A percentile compares a stretch with the other conserved stretches of the same genome.
Evolutionary conservation across 1,140 invertebrate genomes (phyloP).

Genomic region (Anadara kagoshimensis): DNA sequence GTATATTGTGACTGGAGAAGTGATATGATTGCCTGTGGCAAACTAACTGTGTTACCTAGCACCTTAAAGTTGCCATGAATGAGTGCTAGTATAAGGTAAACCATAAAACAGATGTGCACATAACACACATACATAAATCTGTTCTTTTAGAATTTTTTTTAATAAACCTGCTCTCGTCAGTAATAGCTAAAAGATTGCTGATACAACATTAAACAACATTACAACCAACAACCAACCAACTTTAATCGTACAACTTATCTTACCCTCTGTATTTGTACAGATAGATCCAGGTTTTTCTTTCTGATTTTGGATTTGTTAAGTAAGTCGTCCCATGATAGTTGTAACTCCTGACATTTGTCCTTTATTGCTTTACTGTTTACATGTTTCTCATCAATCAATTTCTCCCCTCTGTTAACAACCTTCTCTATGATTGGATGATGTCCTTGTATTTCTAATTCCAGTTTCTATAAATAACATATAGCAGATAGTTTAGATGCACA

Average conservation of each 20-base stretch:
- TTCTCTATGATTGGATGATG: constrained; percentile 97
- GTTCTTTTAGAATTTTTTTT: no score
- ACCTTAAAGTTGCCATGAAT: no score
- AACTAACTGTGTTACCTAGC: no score
- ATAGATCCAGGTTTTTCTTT: constrained; percentile 86
- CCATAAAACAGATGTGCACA: no score
- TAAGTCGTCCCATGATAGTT: constrained; percentile 89
- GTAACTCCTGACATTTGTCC: constrained; percentile 81
- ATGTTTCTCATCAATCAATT: constrained; percentile 94
- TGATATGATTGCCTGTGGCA: no score
- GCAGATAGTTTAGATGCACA: not conserved
- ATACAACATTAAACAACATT: no score
- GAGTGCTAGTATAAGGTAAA: no score
- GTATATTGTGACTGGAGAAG: no score
- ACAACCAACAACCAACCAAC: no score
- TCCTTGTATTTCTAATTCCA: constrained; percentile 81
- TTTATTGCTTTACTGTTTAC: constrained; percentile 95
- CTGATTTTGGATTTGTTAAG: constrained; percentile 83
- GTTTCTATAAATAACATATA: constrained; percentile 84
- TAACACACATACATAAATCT: no score
- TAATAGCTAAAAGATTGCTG: no score
- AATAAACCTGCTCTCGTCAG: no score
- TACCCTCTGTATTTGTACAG: constrained; percentile 88
- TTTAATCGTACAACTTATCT: not conserved
- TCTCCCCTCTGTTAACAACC: constrained; percentile 89